These are phyloP conservation scores for Sogatella furcifera DNA, from an alignment of 1,140 invertebrate genomes.

Conservation along the genomic window DNA sequence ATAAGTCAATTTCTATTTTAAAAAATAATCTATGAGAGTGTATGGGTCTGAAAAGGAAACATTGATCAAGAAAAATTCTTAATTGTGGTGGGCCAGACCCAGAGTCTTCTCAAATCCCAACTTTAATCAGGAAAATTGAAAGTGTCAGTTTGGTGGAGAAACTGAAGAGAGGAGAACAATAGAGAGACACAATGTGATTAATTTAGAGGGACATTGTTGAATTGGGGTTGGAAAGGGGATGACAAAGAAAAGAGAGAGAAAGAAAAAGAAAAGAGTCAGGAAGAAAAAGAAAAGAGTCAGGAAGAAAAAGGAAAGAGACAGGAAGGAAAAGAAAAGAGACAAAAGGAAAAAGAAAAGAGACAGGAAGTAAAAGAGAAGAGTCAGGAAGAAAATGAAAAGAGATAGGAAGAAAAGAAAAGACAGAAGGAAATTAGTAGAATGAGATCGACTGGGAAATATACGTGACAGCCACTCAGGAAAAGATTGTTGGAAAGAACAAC, in stretches of 20 bases:
- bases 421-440: conserved; percentile 5
- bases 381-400: conserved; percentile 8
- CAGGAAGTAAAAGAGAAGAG: conserved; percentile 3
- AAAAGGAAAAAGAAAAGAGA: background rate
- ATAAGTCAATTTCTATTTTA: too few relatives aligned
- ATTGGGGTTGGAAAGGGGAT: background rate
- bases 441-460: conserved; percentile 5
- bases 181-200: background rate
- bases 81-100: too few relatives aligned
- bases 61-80: too few relatives aligned
- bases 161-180: too few relatives aligned
- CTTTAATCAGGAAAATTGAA: too few relatives aligned
- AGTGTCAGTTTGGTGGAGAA: too few relatives aligned
- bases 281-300: conserved; percentile 7
- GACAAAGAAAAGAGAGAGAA: conserved; percentile 4
- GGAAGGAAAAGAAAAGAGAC: conserved; percentile 3
- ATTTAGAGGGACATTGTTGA: background rate
- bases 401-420: conserved; percentile 1
- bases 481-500: background rate
- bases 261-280: background rate
- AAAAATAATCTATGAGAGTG: too few relatives aligned
- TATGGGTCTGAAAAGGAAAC: too few relatives aligned
- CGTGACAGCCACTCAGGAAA: background rate
- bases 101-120: too few relatives aligned
- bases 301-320: background rate